Base-by-base conservation (phyloP, 2,113 vertebrate genomes). In the Antennarius striatus region DNA sequence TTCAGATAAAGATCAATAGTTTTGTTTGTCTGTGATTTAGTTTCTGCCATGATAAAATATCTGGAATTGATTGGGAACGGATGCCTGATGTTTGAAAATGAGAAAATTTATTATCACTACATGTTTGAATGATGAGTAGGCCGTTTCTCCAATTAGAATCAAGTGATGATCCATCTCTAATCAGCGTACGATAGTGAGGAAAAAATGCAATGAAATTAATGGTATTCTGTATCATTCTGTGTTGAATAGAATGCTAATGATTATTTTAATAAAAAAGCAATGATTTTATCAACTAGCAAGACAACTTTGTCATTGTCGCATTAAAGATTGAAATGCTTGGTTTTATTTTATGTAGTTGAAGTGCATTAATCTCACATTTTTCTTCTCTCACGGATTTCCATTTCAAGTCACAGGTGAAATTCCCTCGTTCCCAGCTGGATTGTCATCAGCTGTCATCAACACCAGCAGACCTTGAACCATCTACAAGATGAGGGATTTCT, bases 361-460 rank as follows among this genome's bases (percentile, higher is more conserved):
- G 40, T 32, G 39, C 32, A 36, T 4, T 36, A 1, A 36, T 32
- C 42, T 43, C 42, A 10, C 36, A 46, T 63, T 32, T 40, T 13
- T 50, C 57, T 39, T 52, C 60, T 56, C 49, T 62, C 53, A 30
- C 65, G 75, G 30, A 62, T 52, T 76, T 83, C 55, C 63, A 60
- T 81, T 84, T 69, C 65, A 63, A 82, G 77, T 82, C 51, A 3
- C 78, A 81, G 86, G 88, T 85, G 82, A 86, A 78, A 79, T 88
- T 86, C 80, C 63, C 82, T 65, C 42, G 56, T 61, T 86, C 80
- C 84, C 72, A 4, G 28, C 68, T 59, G 80, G 69, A 85, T 84
- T 91, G 84, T 90, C 91, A 89, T 92, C 90, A 90, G 64, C 86
- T 89, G 86, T 90, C 90, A 90, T 91, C 88, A 91, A 71, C 70